phyloP scores from a whole-genome alignment of 64 coral and sea anemone genomes.

The Porites australiensis region DNA sequence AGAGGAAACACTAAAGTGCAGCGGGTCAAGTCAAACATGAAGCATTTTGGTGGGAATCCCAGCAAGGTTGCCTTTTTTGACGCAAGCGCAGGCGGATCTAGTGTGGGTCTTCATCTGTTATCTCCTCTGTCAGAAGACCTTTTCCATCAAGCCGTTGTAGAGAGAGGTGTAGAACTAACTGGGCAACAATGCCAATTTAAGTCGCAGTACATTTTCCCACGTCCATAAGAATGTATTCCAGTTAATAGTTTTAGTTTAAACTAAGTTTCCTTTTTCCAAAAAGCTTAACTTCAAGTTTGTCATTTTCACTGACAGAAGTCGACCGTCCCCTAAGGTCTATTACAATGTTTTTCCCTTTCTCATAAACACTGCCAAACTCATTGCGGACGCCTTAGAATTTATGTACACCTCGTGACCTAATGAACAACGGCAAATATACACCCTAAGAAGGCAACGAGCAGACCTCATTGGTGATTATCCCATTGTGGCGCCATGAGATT shows the following conservation, averaged over 20 bases:
- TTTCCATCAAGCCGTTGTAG: conserved; percentile 30
- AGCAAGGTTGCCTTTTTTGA: conserved; percentile 35
- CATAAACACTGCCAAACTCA: no score
- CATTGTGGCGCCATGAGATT: conserved; percentile 60
- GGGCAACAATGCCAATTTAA: background rate
- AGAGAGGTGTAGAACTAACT: conserved; percentile 44
- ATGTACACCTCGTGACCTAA: background rate
- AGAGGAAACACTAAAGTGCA: conserved; percentile 8
- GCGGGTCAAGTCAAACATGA: background rate
- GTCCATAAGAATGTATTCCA: background rate
- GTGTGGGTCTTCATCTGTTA: conserved; percentile 17
- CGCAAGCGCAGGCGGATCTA: conserved; percentile 10
- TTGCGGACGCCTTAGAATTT: no score
- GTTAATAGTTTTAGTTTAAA: no score
- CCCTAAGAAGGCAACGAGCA: conserved; percentile 47
- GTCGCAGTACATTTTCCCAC: background rate
- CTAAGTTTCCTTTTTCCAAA: no score
- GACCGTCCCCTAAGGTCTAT: no score
- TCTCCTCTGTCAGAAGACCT: conserved; percentile 39
- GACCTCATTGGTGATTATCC: conserved; percentile 61
- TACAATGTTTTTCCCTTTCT: no score
- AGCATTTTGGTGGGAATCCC: background rate
- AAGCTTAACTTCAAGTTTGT: no score
- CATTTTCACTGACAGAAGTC: no score
- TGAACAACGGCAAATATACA: conserved; percentile 23